Percentiles rank a stretch among this genome's conserved stretches.
These are phyloP conservation scores for Antheraea yamamai DNA, from an alignment of 2,888 invertebrate species.

Conservation along the genomic window DNA sequence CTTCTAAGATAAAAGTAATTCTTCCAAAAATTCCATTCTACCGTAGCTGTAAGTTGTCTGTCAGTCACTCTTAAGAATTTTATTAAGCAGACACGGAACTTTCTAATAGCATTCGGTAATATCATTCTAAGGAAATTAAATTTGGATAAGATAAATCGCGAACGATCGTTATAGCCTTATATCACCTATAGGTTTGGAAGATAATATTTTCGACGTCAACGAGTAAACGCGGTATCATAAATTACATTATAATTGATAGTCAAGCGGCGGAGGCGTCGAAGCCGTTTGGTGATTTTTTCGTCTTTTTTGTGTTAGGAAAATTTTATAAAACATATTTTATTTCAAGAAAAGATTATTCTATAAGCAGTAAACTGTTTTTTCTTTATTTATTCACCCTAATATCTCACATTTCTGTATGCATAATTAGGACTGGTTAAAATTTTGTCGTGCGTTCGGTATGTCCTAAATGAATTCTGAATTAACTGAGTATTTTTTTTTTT, in stretches of 20 bases:
- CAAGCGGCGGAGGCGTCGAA: constrained; percentile 19
- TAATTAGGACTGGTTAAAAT: neutral
- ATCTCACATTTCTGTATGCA: neutral
- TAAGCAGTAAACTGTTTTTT: no score
- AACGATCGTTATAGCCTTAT: neutral
- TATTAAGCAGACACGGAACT: neutral
- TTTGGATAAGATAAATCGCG: neutral
- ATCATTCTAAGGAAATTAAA: neutral
- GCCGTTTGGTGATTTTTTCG: constrained; percentile 23
- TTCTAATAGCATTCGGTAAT: neutral
- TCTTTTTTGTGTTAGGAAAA: neutral
- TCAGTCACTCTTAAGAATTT: neutral
- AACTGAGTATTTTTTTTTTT: no score
- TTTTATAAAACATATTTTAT: neutral
- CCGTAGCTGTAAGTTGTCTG: no score
- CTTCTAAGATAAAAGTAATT: no score
- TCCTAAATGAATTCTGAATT: neutral
- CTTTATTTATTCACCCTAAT: no score
- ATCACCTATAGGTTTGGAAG: neutral
- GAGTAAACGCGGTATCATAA: constrained; percentile 35
- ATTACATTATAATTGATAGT: constrained; percentile 40
- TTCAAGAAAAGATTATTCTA: no score
- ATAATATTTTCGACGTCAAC: constrained; percentile 37
- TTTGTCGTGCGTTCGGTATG: neutral
- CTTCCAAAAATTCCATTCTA: no score